Evolutionary conservation across 1,140 invertebrate genomes (phyloP), one percentile per base, ranked within the genome.

Genomic region (Camponotus floridanus): DNA sequence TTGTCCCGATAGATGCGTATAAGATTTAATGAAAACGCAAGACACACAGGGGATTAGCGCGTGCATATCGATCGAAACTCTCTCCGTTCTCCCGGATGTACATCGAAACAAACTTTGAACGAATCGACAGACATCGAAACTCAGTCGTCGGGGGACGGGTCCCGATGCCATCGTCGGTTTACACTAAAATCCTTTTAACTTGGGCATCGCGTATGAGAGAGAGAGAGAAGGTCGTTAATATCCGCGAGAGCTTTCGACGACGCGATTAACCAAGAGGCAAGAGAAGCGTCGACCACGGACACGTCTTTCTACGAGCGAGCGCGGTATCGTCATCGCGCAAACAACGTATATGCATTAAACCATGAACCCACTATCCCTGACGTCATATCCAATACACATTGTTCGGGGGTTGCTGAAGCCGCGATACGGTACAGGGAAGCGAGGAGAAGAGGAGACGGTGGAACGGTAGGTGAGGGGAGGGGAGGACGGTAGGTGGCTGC

Each of bases 301-400:
- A 76, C 89, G 89, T 88, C 90, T 91, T 91, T 91, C 88, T 86
- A 90, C 88, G 71, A 76, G 87, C 81, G 79, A 81, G 87, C 76
- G 84, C 85, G 86, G 86, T 91, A 91, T 90, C 90, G 88, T 91
- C 88, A 91, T 86, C 88, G 80, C 59, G 89, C 88, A 89, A 91
- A 88, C 91, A 88, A 87, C 89, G 92, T 92, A 92, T 92, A 93
- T 94, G 93, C 93, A 95, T 94, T 94, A 94, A 92, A 94, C 89
- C 93, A 93, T 94, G 93, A 94, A 94, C 92, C 92, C 91, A 91
- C 92, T 93, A 92, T 93, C 90, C 92, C 91, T 91, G 90, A 93
- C 92, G 94, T 95, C 94, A 95, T 94, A 95, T 95, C 93, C 93
- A 95, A 95, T 95, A 93, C 91, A 93, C 92, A 90, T 90, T 89